Base-by-base conservation (phyloP, 2,113 vertebrate species). In the Brienomyrus longianalis region DNA sequence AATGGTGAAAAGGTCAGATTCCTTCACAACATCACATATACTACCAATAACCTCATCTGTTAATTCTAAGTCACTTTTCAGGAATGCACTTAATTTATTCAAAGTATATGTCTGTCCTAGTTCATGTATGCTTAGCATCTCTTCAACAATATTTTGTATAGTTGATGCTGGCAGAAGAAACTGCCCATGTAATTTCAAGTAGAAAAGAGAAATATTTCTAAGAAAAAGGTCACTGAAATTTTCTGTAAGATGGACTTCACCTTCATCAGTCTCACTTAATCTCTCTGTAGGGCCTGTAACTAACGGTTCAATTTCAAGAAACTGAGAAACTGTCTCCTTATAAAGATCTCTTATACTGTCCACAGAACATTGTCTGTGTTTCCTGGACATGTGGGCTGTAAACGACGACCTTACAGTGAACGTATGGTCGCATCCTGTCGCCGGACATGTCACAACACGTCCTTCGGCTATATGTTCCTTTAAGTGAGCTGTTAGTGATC, bases 131-230 rank as follows among this genome's bases (percentile, higher is more conserved):
- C 90, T 52, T 52, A 5, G 51, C 51, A 17, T 17, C 51, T 52
- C 51, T 52, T 52, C 51, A 52, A 52, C 51, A 91, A 86, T 90
- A 85, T 52, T 91, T 88, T 93, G 92, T 89, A 93, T 93, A 85
- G 92, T 93, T 83, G 91, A 93, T 87, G 91, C 90, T 88, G 91
- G 92, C 77, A 93, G 62, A 35, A 91, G 91, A 54, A 91, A 56
- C 54, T 56, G 54, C 5, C 54, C 54, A 56, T 2, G 54, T 56
- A 56, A 56, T 56, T 56, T 56, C 89, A 83, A 91, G 92, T 17
- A 89, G 19, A 45, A 89, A 91, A 89, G 91, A 92, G 91, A 92
- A 15, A 92, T 1, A 90, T 90, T 92, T 90, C 91, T 93, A 45
- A 89, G 62, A 86, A 43, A 86, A n/a, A 52, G n/a, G 45, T 86